phyloP scores from a whole-genome alignment of 2,888 invertebrate species.

The Andrena camellia region DNA sequence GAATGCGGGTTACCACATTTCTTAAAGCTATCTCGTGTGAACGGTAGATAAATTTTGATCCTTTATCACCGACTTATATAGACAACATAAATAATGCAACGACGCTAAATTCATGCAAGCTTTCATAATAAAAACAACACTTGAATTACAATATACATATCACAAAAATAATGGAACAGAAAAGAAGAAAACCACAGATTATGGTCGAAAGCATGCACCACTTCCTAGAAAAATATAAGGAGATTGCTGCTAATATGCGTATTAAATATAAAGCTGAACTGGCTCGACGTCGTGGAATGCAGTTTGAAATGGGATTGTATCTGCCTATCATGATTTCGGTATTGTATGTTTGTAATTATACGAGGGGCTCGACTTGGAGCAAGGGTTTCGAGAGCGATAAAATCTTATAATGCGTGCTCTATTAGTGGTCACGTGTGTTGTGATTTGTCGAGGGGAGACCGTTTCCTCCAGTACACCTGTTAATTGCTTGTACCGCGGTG shows the following conservation, averaged over 20 bases:
- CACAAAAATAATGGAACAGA: too few species aligned
- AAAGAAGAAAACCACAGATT: too few species aligned
- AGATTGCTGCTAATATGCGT: background rate
- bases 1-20: conserved; percentile 42
- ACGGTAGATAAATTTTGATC: conserved; percentile 35
- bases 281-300: background rate
- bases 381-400: conserved; percentile 44
- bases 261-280: background rate
- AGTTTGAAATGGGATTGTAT: conserved; percentile 21
- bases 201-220: too few species aligned
- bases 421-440: conserved; percentile 39
- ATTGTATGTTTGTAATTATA: conserved; percentile 33
- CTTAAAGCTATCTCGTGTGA: conserved; percentile 18
- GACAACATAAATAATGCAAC: conserved; percentile 19
- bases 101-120: background rate
- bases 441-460: conserved; percentile 13
- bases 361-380: conserved; percentile 29
- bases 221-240: too few species aligned
- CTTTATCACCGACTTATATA: conserved; percentile 14
- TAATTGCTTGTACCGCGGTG: conserved; percentile 4
- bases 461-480: conserved; percentile 3
- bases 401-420: conserved; percentile 43
- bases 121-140: too few species aligned
- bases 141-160: too few species aligned
- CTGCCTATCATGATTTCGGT: background rate